A percentile compares a stretch with the other conserved stretches of the same genome.
Evolutionary conservation across 2,888 invertebrate species (phyloP).

Genomic region (Oxytorus armatus): DNA sequence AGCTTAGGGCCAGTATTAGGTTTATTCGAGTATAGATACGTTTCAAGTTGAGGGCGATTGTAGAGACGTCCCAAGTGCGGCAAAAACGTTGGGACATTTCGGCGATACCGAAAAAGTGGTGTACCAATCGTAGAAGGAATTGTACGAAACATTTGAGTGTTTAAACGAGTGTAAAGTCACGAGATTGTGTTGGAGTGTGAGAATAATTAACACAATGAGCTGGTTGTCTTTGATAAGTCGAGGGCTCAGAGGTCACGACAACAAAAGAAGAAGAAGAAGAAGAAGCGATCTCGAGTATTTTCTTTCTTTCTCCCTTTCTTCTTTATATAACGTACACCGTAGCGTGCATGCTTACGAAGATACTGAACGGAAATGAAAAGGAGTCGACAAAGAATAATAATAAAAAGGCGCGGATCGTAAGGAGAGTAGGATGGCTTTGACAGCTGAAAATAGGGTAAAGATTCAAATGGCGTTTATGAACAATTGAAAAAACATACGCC

Average conservation of each 20-base stretch:
- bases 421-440: neutral
- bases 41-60: neutral
- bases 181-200: neutral
- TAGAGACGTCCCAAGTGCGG: neutral
- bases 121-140: neutral
- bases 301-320: neutral
- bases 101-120: neutral
- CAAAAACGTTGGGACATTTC: neutral
- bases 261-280: no score
- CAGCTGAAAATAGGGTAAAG: no score
- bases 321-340: neutral
- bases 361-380: constrained; percentile 37
- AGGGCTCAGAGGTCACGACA: constrained; percentile 12
- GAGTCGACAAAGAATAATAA: constrained; percentile 36
- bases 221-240: constrained; percentile 35
- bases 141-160: neutral
- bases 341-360: constrained; percentile 3
- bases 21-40: neutral
- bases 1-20: no score
- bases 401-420: constrained; percentile 1
- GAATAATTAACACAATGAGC: constrained; percentile 34
- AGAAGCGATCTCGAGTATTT: constrained; percentile 10
- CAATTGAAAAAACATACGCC: no score
- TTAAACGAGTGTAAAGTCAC: neutral
- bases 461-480: no score